phyloP scores from a whole-genome alignment of 2,113 vertebrate species.

The Furnarius figulus region DNA sequence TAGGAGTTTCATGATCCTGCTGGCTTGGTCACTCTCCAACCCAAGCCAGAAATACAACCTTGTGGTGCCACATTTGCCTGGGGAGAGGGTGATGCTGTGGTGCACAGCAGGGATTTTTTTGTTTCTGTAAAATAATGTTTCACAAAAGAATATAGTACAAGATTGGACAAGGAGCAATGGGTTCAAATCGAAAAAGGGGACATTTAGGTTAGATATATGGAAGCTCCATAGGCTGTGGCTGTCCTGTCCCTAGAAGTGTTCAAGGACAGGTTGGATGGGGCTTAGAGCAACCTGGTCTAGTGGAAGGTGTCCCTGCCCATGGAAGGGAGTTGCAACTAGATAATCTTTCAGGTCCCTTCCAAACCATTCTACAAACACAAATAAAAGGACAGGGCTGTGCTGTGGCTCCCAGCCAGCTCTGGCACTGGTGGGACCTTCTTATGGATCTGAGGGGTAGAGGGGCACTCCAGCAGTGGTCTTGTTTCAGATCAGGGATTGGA shows the following conservation, averaged over 20 bases:
- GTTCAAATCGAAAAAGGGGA: background rate
- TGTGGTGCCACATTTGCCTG: background rate
- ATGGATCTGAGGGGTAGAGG: rapidly evolving
- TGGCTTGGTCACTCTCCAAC: background rate
- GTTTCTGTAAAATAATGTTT: background rate
- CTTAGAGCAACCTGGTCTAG: background rate
- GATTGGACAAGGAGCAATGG: background rate
- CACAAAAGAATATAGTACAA: background rate
- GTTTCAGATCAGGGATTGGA: background rate
- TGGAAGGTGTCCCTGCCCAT: background rate
- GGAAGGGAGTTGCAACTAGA: background rate
- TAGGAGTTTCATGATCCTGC: background rate
- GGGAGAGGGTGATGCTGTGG: background rate
- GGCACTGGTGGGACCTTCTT: background rate
- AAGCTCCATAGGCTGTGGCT: background rate
- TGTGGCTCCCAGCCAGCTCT: background rate
- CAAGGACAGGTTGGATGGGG: background rate
- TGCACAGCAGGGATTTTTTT: background rate
- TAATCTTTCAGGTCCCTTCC: background rate
- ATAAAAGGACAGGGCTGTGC: background rate
- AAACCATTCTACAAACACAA: background rate
- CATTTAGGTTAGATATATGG: background rate
- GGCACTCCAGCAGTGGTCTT: background rate
- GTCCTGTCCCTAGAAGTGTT: background rate
- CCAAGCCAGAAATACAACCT: background rate